phyloP scores from a whole-genome alignment of 2,888 invertebrate species.

The Drosophila paramelanica region DNA sequence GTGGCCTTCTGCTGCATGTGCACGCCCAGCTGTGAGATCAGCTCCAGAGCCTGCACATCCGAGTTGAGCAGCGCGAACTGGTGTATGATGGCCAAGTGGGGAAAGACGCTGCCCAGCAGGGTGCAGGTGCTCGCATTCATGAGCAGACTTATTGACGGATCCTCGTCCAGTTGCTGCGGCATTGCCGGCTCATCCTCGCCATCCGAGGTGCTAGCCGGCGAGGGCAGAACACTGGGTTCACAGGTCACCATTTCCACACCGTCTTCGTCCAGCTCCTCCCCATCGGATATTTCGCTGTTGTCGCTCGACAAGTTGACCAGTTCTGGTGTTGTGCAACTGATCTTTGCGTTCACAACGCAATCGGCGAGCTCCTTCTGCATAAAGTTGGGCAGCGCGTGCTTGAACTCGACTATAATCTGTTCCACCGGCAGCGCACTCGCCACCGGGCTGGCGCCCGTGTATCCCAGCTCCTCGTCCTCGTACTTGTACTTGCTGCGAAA shows the following conservation, averaged over 20 bases:
- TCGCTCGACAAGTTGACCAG: slow-evolving; percentile 63
- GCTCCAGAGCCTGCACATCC: slow-evolving; percentile 78
- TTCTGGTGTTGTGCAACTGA: slow-evolving; percentile 19
- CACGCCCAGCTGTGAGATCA: slow-evolving; percentile 81
- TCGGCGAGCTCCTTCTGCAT: slow-evolving; percentile 83
- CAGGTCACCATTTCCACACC: slow-evolving; percentile 65
- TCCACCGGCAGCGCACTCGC: slow-evolving; percentile 77
- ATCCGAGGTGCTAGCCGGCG: slow-evolving; percentile 52
- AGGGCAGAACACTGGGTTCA: slow-evolving; percentile 52
- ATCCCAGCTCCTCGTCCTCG: slow-evolving; percentile 76
- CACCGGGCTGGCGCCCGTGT: slow-evolving; percentile 53
- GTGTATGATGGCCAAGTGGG: slow-evolving; percentile 81
- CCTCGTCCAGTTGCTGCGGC: slow-evolving; percentile 16
- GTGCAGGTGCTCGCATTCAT: slow-evolving; percentile 63
- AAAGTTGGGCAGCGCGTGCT: slow-evolving; percentile 81
- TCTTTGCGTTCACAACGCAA: slow-evolving; percentile 49
- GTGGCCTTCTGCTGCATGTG: slow-evolving; percentile 81
- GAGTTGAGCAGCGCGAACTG: slow-evolving; percentile 81
- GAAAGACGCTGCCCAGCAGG: slow-evolving; percentile 77
- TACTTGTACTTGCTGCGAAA: slow-evolving; percentile 83
- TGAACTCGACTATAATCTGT: slow-evolving; percentile 83
- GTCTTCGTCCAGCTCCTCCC: slow-evolving; percentile 48
- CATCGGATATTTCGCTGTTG: slow-evolving; percentile 64
- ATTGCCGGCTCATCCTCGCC: slow-evolving; percentile 33
- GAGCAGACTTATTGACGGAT: slow-evolving; percentile 24